Percentiles rank a stretch among this genome's conserved stretches.
These are phyloP conservation scores for Lonchura striata DNA, from an alignment of 2,113 vertebrate genomes.

Conservation along the genomic window DNA sequence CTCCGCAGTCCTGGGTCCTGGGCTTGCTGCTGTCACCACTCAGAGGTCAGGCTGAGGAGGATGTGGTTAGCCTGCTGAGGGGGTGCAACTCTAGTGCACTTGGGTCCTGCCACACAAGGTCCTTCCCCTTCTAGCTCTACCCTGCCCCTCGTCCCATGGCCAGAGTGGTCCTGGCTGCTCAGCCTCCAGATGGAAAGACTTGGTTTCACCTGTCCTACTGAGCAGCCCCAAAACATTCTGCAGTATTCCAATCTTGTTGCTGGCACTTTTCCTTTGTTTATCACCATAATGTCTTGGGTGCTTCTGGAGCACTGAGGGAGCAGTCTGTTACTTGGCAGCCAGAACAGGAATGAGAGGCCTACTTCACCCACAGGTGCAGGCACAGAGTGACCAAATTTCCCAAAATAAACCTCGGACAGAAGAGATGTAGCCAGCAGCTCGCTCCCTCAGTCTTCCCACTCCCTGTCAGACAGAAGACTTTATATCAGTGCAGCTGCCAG, in stretches of 20 bases:
- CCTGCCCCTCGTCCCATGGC: neutral
- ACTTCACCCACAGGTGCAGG: neutral
- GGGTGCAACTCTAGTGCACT: neutral
- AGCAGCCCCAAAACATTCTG: neutral
- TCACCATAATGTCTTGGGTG: neutral
- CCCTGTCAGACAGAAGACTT: neutral
- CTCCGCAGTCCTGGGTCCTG: neutral
- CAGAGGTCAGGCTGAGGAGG: neutral
- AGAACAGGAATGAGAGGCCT: neutral
- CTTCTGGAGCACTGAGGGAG: neutral
- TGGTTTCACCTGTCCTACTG: neutral
- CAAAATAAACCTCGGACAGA: neutral
- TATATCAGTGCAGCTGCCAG: neutral
- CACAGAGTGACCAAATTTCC: neutral
- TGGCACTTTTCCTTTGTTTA: neutral
- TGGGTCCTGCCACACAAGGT: neutral
- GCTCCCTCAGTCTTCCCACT: neutral
- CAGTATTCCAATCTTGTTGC: neutral
- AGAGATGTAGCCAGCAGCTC: neutral
- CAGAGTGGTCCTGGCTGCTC: neutral
- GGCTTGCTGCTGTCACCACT: neutral
- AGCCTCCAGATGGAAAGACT: neutral
- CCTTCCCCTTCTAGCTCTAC: neutral
- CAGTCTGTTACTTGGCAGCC: neutral
- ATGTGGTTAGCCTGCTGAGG: neutral